Evolutionary conservation across 2,113 vertebrate species (phyloP).

Genomic region (Vimba vimba): DNA sequence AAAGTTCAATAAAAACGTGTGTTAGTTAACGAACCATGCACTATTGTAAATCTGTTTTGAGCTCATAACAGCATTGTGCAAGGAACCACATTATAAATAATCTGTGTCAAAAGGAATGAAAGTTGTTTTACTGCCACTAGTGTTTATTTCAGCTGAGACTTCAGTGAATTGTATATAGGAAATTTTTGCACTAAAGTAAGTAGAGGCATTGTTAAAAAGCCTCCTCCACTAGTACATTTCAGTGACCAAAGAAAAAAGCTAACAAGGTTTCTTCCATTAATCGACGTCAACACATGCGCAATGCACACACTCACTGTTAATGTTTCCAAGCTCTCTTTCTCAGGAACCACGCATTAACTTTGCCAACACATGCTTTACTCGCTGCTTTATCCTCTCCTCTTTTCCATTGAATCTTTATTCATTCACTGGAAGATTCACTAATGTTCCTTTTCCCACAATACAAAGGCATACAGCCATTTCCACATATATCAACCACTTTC

Average conservation of each 20-base stretch:
- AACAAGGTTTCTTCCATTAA: not conserved
- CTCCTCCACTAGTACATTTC: not conserved
- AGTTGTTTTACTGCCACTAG: not conserved
- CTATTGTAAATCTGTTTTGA: no score
- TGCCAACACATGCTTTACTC: not conserved
- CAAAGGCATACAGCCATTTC: not conserved
- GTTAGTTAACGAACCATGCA: no score
- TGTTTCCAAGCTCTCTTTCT: conserved; percentile 23
- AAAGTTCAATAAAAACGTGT: no score
- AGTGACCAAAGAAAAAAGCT: not conserved
- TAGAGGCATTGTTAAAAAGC: not conserved
- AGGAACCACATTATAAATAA: no score
- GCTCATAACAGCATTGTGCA: no score
- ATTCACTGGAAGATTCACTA: not conserved
- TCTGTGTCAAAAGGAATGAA: no score
- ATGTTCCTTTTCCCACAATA: not conserved
- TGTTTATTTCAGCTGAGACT: not conserved
- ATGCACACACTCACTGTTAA: not conserved
- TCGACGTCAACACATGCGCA: not conserved
- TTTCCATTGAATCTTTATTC: not conserved
- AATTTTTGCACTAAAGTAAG: not conserved
- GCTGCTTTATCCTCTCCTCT: not conserved
- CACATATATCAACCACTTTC: not conserved
- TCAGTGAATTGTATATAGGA: not conserved
- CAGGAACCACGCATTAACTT: conserved; percentile 2